phyloP scores from a whole-genome alignment of 2,888 invertebrate species.

The Tetheella fluctuosa region DNA sequence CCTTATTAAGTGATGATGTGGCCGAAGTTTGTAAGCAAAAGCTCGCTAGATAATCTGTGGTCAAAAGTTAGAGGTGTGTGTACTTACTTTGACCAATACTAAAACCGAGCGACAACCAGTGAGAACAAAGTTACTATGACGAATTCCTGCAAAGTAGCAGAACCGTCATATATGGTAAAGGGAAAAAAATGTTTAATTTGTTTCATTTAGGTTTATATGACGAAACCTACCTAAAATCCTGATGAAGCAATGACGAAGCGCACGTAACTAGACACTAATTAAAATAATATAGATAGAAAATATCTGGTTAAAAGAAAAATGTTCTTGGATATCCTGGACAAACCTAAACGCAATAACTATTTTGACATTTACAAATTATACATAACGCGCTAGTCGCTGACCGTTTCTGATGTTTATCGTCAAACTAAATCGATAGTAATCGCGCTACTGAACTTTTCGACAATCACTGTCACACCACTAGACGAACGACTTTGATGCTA shows the following conservation, averaged over 20 bases:
- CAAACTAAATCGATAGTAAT: conserved; percentile 49
- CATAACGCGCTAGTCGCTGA: conserved; percentile 21
- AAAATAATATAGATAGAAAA: too few species aligned
- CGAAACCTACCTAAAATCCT: too few species aligned
- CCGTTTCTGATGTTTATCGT: conserved; percentile 40
- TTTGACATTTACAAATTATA: conserved; percentile 37
- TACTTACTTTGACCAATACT: background rate
- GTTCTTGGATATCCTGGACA: background rate
- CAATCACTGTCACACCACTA: conserved; percentile 67
- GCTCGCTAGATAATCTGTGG: background rate
- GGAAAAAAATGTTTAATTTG: background rate
- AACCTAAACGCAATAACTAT: conserved; percentile 16
- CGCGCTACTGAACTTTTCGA: conserved; percentile 57
- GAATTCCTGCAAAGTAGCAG: background rate
- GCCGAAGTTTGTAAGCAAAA: background rate
- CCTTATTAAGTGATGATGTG: background rate
- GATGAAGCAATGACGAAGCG: too few species aligned
- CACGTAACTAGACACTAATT: too few species aligned
- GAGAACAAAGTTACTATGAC: background rate
- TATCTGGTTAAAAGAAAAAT: too few species aligned
- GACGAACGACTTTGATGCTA: conserved; percentile 37
- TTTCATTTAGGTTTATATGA: background rate
- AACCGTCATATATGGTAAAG: background rate
- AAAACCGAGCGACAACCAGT: background rate
- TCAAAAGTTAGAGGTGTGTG: background rate